Percentiles rank a stretch among this genome's conserved stretches.
These are phyloP conservation scores for Nyctibius bracteatus DNA, from an alignment of 2,113 vertebrate genomes.

Conservation along the genomic window DNA sequence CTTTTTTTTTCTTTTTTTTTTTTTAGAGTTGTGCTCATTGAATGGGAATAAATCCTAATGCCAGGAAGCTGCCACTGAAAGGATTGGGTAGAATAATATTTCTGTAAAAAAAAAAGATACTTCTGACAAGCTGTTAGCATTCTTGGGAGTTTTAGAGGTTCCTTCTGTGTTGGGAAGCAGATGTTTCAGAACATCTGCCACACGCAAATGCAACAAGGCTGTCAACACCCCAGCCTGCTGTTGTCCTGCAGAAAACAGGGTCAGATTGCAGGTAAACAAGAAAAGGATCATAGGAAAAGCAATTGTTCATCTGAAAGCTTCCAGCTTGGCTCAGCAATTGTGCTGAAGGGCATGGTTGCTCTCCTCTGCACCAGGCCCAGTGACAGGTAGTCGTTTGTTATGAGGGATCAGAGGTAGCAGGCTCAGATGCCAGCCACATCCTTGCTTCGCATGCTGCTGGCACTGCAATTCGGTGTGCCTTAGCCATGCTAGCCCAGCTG, in stretches of 20 bases:
- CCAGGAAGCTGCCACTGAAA: neutral
- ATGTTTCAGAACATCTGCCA: neutral
- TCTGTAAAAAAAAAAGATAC: neutral
- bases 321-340: neutral
- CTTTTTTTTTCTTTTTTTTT: too few relatives aligned
- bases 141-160: neutral
- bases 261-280: neutral
- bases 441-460: neutral
- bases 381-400: neutral
- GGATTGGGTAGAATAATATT: neutral
- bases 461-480: fast-evolving
- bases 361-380: neutral
- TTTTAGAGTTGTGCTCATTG: neutral
- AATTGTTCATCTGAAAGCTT: neutral
- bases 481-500: neutral
- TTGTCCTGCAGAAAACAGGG: neutral
- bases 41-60: neutral
- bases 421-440: neutral
- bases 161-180: neutral
- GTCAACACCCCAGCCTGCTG: neutral
- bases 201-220: neutral
- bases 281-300: neutral
- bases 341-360: neutral
- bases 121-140: neutral
- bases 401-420: neutral